A percentile compares a stretch with the other conserved stretches of the same genome.
phyloP scores from a whole-genome alignment of 2,797 vertebrate species.

The Rallus crepitans region DNA sequence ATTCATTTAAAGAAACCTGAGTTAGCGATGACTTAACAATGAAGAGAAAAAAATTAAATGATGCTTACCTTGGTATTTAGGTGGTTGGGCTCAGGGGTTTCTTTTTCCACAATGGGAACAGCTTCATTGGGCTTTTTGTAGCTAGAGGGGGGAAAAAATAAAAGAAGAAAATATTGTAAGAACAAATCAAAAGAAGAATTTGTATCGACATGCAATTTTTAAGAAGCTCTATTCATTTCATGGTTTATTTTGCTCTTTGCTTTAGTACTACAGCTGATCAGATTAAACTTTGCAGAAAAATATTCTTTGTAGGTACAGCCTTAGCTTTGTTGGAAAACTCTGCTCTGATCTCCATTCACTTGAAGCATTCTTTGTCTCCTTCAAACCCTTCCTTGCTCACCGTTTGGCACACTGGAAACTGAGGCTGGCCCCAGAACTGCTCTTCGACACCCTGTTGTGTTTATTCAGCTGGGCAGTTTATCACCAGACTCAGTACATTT shows the following conservation, averaged over 20 bases:
- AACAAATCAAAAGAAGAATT: neutral
- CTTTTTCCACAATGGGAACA: neutral
- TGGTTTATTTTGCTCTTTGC: neutral
- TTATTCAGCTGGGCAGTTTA: neutral
- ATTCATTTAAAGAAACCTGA: neutral
- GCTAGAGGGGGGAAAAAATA: neutral
- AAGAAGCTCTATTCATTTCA: neutral
- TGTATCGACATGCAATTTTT: accelerated
- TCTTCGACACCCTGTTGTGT: neutral
- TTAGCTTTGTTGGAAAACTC: neutral
- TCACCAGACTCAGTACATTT: neutral
- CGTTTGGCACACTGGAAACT: neutral
- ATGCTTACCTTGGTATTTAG: neutral
- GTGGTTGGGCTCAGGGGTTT: neutral
- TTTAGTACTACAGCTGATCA: neutral
- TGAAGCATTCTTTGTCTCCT: neutral
- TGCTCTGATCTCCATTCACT: neutral
- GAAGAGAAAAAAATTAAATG: accelerated
- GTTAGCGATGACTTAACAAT: neutral
- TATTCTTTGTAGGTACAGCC: neutral
- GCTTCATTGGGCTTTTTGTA: neutral
- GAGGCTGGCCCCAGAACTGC: neutral
- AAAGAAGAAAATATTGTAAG: neutral
- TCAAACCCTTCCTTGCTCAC: neutral
- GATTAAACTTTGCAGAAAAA: neutral